A percentile compares a stretch with the other conserved stretches of the same genome.
These are phyloP conservation scores for Stigmatopora argus DNA, from an alignment of 2,113 vertebrate species.

Conservation along the genomic window DNA sequence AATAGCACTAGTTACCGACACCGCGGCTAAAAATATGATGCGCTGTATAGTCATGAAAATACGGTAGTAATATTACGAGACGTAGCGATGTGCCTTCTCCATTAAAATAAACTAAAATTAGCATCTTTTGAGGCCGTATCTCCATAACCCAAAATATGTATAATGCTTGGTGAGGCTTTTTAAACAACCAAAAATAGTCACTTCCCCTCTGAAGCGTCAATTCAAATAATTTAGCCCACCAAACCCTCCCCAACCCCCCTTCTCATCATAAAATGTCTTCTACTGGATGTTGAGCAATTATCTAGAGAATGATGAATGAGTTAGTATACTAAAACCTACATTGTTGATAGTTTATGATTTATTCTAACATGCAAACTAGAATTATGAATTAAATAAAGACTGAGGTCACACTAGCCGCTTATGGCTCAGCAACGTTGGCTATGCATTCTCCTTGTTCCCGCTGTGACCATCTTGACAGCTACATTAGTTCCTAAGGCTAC, in stretches of 20 bases:
- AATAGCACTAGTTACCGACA: too few species aligned
- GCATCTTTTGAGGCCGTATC: too few species aligned
- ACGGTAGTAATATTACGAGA: too few species aligned
- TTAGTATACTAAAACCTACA: constrained; percentile 13
- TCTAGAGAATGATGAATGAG: constrained; percentile 2
- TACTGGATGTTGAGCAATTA: constrained; percentile 28
- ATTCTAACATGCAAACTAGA: background rate
- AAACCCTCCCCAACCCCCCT: background rate
- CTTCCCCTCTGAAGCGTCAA: background rate
- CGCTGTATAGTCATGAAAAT: too few species aligned
- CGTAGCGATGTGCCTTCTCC: too few species aligned
- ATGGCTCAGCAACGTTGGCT: background rate
- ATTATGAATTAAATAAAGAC: background rate
- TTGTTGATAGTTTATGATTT: background rate
- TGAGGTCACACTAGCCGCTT: too few species aligned
- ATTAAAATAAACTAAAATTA: too few species aligned
- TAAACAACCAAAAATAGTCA: background rate
- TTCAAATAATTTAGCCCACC: too few species aligned
- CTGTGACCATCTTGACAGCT: background rate
- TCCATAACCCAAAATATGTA: too few species aligned
- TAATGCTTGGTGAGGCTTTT: background rate
- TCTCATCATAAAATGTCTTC: constrained; percentile 7
- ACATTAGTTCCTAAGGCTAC: background rate
- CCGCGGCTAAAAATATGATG: too few species aligned
- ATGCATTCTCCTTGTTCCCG: too few species aligned